Base-by-base conservation (phyloP, 2,888 invertebrate genomes). In the Acronicta psi region DNA sequence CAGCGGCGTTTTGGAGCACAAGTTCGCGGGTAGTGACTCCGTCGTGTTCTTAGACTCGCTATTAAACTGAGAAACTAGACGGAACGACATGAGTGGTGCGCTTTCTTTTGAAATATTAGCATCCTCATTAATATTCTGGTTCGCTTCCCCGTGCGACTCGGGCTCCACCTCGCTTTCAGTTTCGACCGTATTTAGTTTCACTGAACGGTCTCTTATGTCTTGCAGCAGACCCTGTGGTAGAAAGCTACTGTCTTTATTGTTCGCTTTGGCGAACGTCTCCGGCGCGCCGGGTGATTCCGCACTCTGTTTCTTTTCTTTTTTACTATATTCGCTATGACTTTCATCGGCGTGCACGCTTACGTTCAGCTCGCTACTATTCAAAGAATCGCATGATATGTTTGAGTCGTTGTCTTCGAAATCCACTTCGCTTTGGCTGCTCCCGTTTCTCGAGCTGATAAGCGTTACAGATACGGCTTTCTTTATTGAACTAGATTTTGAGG, bases 361-460 rank as follows among this genome's bases (percentile, higher is more conserved):
- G 80, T 95, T 95, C 78, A 96, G 86, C 84, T 97, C 96, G 69
- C 95, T 95, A 77, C 96, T 96, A 86, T 97, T 97, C 72, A 98
- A 89, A 31, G 97, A 97, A 86, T 98, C 97, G 87, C 97, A 97
- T 83, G 97, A 97, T 81, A 97, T 95, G 80, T 96, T 97, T 68
- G 96, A 96, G 81, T 96, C 96, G 88, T 96, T 96, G 86, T 96
- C 96, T 89, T 96, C 96, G 80, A 95, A 96, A 88, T 96, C 96
- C 51, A 95, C 94, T 81, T 96, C 85, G 91, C 95, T 96, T 80
- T 96, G 96, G 52, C 95, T 87, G 79, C 95, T 96, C 58, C 95
- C 91, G 76, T 91, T 93, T 84, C 94, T 93, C 50, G 92, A 90
- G 76, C 93, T 93, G 80, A 95, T 95, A 82, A 95, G 90, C 61